Base-by-base conservation (phyloP, 2,113 vertebrate genomes). In the Stigmatopora argus region DNA sequence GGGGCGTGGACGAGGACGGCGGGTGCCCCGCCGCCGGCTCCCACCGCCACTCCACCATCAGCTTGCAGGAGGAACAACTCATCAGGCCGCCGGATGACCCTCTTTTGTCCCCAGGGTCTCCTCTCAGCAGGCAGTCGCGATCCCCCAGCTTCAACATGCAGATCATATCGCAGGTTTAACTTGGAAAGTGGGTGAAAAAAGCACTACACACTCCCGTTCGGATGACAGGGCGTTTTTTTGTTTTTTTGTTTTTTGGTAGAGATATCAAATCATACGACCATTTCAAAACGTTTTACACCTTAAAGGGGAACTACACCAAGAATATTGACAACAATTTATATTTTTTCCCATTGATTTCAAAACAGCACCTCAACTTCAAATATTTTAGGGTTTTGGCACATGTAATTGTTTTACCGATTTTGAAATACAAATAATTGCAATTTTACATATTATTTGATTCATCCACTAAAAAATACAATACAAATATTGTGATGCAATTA, bases 81-180 rank as follows among this genome's bases (percentile, higher is more conserved):
- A 89, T 92, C 81, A 90, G 93, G 83, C 88, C 89, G 83, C 88
- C 89, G 0, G 86, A 92, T 84, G 86, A 94, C 87, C 92, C 94
- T 88, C 85, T 93, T 88, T 81, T 94, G 89, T 82, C 90, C 80
- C 86, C 95, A 21, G 95, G 94, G 83, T 85, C 92, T 51, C 95
- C 95, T 58, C 92, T 98, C 69, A 95, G 92, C 81, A 96, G 94
- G 90, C 94, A 97, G 92, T 96, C 95, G 71, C 94, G 96, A 85
- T 98, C 97, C 71, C 97, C 96, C 78, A 99, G 97, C 89, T 99
- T 98, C 91, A 99, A 96, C 94, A 98, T 99, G 96, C 97, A 99
- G 93, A 92, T 99, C 85, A 96, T 99, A 92, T 98, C 97, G 82
- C 96, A 99, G 90, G 96, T 98, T 86, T 98, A 95, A 83, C 35